Evolutionary conservation across 2,888 invertebrate species (phyloP), one percentile per base, ranked within the genome.

Genomic region (Athalia rosae): DNA sequence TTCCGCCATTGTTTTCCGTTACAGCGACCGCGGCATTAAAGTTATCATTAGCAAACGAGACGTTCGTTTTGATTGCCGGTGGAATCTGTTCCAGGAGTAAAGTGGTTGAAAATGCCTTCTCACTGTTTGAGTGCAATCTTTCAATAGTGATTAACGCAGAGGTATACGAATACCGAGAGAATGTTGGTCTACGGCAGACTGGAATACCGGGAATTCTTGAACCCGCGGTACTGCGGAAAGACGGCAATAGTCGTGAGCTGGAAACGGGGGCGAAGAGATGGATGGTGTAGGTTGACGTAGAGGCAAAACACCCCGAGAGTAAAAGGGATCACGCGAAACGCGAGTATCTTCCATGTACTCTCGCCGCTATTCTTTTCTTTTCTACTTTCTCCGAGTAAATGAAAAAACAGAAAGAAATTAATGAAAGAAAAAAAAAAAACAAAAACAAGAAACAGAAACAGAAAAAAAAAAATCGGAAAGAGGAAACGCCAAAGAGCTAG

Each of bases 101-200:
- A 28, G 28, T 28, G 28, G 28, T 28, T 28, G 28, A 2, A 28
- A 28, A 28, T 28, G 28, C 28, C 28, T 62, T 43, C 11, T 45
- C 43, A 28, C 28, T 28, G 28, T 9, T n/a, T 4, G 53, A 9
- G 11, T 4, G 48, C 66, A 45, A 66, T 66, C n/a, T 47, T 66
- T 66, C 66, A 66, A 66, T 66, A 48, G 66, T 66, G 66, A 66
- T 66, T 28, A 66, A 28, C 48, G 66, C 66, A 4, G 15, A 13
- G 48, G 28, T 66, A 28, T 28, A 11, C 45, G 45, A 67, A 67
- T 67, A 50, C 53, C 41, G 5, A 11, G n/a, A 50, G 67, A 50
- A 50, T 67, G 53, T 67, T 67, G 15, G 48, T 53, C 67, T 28
- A 28, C 67, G 41, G 67, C 53, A 11, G 67, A 15, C 50, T 50